Evolutionary conservation across 2,797 vertebrate species (phyloP), one percentile per base, ranked within the genome.

Genomic region (Danionella dracula): DNA sequence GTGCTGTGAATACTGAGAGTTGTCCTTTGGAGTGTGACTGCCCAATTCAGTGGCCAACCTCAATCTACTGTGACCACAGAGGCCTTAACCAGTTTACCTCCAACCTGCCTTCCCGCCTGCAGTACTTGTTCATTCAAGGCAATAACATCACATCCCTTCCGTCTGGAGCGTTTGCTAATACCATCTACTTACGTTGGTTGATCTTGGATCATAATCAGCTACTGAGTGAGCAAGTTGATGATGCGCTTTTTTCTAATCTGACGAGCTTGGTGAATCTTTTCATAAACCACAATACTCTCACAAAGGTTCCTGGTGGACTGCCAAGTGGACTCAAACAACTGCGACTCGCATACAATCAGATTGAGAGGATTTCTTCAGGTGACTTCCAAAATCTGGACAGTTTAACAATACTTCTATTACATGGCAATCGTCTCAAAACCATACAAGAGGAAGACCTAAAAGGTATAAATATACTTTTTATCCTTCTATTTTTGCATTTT

Each of bases 1-100:
- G 83, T 20, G 81, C 84, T 9, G 84, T 82, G 46, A 88, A 86
- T 68, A 77, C 71, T 0, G 62, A 77, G 61, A 19, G 55, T 54
- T 91, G 89, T 72, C 89, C 86, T 1, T 16, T 63, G 4, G 75
- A 81, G 44, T 92, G 90, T 11, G 84, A 86, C 62, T 90, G 89
- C 61, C 87, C 88, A n/a, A 82, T 89, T 49, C 88, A 90, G 37
- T 91, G 89, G 88, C 85, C 88, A 58, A 87, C 87, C 0, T 85
- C 88, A 0, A 56, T 90, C 16, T 90, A 90, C 71, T 90, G 89
- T 44, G 88, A 91, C 75, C 73, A 84, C 62, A 82, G 83, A 64
- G 75, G 61, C 4, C 77, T 89, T 73, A 29, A 17, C 8, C 38
- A 77, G 11, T 23, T 82, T 16, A 85, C 88, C 0, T 46, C 72